A percentile compares a stretch with the other conserved stretches of the same genome.
Evolutionary conservation across 2,888 invertebrate genomes (phyloP).

Genomic region (Mantis religiosa): DNA sequence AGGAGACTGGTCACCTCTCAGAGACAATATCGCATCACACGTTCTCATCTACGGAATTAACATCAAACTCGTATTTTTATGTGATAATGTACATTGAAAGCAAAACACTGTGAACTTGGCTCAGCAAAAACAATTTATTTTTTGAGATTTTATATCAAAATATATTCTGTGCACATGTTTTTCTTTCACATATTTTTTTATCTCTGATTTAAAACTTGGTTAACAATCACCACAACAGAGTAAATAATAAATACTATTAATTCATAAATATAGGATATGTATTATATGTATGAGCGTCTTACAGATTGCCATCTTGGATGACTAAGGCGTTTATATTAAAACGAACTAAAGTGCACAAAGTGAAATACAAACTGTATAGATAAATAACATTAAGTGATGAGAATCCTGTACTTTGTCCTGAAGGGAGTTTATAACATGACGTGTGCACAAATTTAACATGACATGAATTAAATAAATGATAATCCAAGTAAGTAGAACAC

Average conservation of each 20-base stretch:
- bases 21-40: no score
- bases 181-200: conserved; percentile 8
- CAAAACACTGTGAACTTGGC: background rate
- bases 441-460: background rate
- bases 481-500: background rate
- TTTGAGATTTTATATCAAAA: conserved; percentile 30
- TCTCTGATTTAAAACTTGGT: conserved; percentile 4
- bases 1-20: no score
- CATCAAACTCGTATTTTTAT: no score
- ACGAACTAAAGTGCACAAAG: background rate
- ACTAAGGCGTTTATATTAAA: background rate
- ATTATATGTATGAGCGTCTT: conserved; percentile 14
- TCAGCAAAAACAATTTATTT: background rate
- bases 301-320: background rate
- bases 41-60: no score
- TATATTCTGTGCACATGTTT: conserved; percentile 31
- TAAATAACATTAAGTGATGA: background rate
- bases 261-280: conserved; percentile 25
- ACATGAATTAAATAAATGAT: background rate
- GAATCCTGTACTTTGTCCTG: background rate
- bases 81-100: background rate
- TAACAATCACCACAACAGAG: conserved; percentile 12
- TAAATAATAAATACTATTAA: conserved; percentile 26
- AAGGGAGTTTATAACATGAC: background rate
- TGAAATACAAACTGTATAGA: background rate